These are phyloP conservation scores for Pipistrellus nathusii DNA, from an alignment of 2,797 vertebrate genomes.

Conservation along the genomic window DNA sequence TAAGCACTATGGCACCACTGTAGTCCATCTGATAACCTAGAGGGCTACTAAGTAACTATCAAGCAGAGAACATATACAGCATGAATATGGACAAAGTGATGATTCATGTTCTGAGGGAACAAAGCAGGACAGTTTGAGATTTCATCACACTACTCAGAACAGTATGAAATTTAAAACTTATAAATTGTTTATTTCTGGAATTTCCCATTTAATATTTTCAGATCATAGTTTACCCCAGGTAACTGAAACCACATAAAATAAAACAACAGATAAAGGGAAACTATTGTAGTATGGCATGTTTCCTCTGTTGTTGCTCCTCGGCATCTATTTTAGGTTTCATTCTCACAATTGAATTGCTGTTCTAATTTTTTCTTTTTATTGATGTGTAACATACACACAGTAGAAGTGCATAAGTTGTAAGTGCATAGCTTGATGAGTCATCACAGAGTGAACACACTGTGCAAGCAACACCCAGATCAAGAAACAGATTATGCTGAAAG, in stretches of 20 bases:
- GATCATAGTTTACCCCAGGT: neutral
- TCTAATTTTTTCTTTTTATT: conserved; percentile 10
- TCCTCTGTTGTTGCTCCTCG: conserved; percentile 5
- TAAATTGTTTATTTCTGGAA: neutral
- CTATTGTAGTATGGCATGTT: neutral
- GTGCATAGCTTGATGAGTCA: neutral
- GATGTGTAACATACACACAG: neutral
- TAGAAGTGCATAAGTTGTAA: neutral
- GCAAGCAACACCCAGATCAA: neutral
- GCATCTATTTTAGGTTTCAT: conserved; percentile 27
- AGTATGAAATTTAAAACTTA: neutral
- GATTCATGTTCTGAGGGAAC: neutral
- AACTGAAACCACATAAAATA: neutral
- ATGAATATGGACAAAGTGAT: neutral
- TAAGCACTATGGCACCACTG: neutral
- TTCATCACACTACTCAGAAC: neutral
- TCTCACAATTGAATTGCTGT: neutral
- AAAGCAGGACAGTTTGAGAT: neutral
- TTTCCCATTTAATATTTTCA: neutral
- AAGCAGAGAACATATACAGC: neutral
- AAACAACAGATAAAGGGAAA: neutral
- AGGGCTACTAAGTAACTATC: neutral
- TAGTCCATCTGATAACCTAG: neutral
- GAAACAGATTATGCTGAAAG: neutral
- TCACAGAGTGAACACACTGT: neutral